A percentile compares a stretch with the other conserved stretches of the same genome.
These are phyloP conservation scores for Drosophila ambigua DNA, from an alignment of 1,140 invertebrate species.

Conservation along the genomic window DNA sequence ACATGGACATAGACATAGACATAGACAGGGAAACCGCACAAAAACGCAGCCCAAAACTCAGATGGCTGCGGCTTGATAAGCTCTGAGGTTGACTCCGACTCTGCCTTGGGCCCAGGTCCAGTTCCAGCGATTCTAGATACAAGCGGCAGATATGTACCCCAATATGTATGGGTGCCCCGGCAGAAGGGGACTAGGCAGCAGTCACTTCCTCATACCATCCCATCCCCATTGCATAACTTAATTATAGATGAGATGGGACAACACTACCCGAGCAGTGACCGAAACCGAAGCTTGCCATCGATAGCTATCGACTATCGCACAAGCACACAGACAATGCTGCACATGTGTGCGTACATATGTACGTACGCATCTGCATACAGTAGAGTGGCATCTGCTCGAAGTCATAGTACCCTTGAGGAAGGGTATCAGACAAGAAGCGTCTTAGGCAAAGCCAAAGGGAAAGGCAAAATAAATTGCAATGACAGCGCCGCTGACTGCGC, in stretches of 20 bases:
- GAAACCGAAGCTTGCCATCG: constrained; percentile 18
- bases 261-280: constrained; percentile 7
- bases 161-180: too few relatives aligned
- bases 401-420: not conserved
- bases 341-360: too few relatives aligned
- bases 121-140: constrained; percentile 42
- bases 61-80: constrained; percentile 29
- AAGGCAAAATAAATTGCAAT: constrained; percentile 71
- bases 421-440: constrained; percentile 47
- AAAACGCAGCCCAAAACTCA: constrained; percentile 27
- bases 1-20: not conserved
- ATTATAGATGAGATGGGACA: constrained; percentile 63
- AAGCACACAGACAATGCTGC: constrained; percentile 5
- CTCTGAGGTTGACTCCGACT: constrained; percentile 16
- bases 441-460: constrained; percentile 68
- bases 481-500: constrained; percentile 31
- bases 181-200: constrained; percentile 36
- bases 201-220: not conserved
- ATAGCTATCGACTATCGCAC: constrained; percentile 33
- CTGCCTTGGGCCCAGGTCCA: not conserved
- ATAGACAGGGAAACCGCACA: constrained; percentile 5
- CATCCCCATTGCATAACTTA: constrained; percentile 53
- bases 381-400: too few relatives aligned
- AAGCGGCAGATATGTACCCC: constrained; percentile 45
- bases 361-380: too few relatives aligned